A percentile compares a stretch with the other conserved stretches of the same genome.
These are phyloP conservation scores for Eueides isabella DNA, from an alignment of 1,140 invertebrate species.

Conservation along the genomic window DNA sequence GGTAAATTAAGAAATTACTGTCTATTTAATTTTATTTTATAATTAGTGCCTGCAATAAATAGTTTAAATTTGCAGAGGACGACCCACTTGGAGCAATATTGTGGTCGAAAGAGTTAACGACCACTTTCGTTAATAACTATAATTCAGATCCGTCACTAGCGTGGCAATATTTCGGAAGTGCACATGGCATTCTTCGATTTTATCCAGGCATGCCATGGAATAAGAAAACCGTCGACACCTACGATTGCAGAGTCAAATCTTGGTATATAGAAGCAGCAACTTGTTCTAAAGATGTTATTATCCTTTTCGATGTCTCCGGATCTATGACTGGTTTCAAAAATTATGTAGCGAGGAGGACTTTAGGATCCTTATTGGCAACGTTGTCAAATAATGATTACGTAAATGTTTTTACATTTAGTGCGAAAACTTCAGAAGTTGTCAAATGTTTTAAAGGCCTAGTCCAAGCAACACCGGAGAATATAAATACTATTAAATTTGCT, in stretches of 20 bases:
- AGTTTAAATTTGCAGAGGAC: slow-evolving; percentile 73
- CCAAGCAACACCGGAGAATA: slow-evolving; percentile 96
- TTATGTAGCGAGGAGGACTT: slow-evolving; percentile 87
- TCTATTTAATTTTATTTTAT: background rate
- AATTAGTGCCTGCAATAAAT: background rate
- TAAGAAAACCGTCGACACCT: slow-evolving; percentile 78
- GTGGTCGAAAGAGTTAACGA: slow-evolving; percentile 94
- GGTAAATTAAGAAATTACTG: slow-evolving; percentile 75
- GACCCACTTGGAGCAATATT: slow-evolving; percentile 88
- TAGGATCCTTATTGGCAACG: slow-evolving; percentile 94
- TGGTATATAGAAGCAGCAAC: slow-evolving; percentile 99
- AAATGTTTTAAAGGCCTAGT: slow-evolving; percentile 93
- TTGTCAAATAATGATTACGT: slow-evolving; percentile 99
- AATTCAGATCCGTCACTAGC: slow-evolving; percentile 92
- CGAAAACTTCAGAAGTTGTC: slow-evolving; percentile 86
- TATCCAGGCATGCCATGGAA: slow-evolving; percentile 91
- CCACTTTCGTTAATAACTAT: slow-evolving; percentile 93
- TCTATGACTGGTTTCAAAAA: slow-evolving; percentile 95
- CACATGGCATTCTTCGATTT: slow-evolving; percentile 94
- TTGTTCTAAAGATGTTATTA: slow-evolving; percentile 98
- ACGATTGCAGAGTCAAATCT: slow-evolving; percentile 92
- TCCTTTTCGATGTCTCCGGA: slow-evolving; percentile 97
- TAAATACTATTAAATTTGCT: slow-evolving; percentile 88
- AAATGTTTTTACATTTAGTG: slow-evolving; percentile 92
- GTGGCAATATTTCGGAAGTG: slow-evolving; percentile 98